Conservation (phyloP, 2,113 vertebrate species). For the Melanotaenia duboulayi region DNA sequence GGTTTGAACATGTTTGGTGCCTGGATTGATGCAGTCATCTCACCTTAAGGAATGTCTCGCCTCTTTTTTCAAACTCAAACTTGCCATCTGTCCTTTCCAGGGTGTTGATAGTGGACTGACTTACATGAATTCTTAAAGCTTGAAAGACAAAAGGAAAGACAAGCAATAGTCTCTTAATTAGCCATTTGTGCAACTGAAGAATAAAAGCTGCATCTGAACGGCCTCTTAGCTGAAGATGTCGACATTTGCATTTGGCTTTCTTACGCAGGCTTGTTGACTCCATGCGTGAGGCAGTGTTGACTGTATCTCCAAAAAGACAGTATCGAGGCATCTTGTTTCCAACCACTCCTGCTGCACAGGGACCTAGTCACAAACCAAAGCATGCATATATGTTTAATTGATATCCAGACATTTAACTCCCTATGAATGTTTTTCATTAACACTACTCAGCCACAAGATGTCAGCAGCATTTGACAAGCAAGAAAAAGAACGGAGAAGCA, state of each 20-base stretch:
- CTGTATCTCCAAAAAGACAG: constrained; percentile 94
- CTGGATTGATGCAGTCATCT: constrained; percentile 1
- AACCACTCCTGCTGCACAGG: constrained; percentile 94
- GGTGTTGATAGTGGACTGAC: constrained; percentile 90
- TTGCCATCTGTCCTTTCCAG: constrained; percentile 91
- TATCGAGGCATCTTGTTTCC: constrained; percentile 98
- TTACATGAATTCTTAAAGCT: constrained; percentile 91
- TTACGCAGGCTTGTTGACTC: constrained; percentile 97
- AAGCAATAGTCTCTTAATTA: neutral
- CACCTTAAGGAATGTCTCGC: constrained; percentile 96
- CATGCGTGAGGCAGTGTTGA: constrained; percentile 96
- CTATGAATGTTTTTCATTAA: neutral
- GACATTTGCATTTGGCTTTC: constrained; percentile 44
- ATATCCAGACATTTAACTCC: neutral
- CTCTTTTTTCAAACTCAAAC: constrained; percentile 92
- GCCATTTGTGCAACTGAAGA: neutral
- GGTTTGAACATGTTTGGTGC: neutral
- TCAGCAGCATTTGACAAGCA: neutral
- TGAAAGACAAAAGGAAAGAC: neutral
- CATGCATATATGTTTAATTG: neutral
- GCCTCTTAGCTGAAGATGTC: no score
- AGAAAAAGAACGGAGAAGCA: neutral
- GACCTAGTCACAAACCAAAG: constrained; percentile 80
- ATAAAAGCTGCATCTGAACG: neutral
- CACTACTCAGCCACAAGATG: constrained; percentile 11